phyloP scores from a whole-genome alignment of 2,113 vertebrate genomes.

The Colossoma macropomum region DNA sequence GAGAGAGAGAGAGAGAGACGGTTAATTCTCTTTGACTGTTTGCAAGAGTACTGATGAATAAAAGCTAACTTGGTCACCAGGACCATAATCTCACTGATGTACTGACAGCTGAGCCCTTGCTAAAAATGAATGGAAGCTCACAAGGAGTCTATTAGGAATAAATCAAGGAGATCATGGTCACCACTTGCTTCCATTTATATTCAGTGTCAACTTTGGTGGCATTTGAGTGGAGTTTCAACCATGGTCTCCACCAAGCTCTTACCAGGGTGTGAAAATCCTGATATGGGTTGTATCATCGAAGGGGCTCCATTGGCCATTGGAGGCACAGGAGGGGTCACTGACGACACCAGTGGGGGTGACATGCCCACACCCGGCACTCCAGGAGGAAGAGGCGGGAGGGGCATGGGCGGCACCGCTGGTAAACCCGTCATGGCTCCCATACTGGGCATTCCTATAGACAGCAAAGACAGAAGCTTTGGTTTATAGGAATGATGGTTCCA shows the following conservation, averaged over 20 bases:
- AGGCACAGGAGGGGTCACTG: constrained; percentile 85
- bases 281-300: constrained; percentile 88
- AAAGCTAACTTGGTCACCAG: not conserved
- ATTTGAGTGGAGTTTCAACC: not conserved
- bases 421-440: constrained; percentile 83
- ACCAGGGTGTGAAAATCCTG: constrained; percentile 92
- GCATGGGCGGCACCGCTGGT: constrained; percentile 85
- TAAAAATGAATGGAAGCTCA: not conserved
- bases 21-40: too few species aligned
- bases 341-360: constrained; percentile 91
- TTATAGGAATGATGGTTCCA: not conserved
- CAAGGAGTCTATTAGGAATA: not conserved
- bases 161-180: not conserved
- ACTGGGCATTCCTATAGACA: constrained; percentile 82
- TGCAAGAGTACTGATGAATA: too few species aligned
- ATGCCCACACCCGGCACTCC: constrained; percentile 87
- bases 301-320: constrained; percentile 92
- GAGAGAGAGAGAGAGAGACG: not conserved
- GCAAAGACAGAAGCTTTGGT: not conserved
- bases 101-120: not conserved
- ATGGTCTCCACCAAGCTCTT: constrained; percentile 29
- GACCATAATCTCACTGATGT: not conserved
- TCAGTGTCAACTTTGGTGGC: not conserved
- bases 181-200: not conserved
- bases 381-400: constrained; percentile 81